Base-by-base conservation (phyloP, 2,888 invertebrate genomes). In the Pegoplata infirma region DNA sequence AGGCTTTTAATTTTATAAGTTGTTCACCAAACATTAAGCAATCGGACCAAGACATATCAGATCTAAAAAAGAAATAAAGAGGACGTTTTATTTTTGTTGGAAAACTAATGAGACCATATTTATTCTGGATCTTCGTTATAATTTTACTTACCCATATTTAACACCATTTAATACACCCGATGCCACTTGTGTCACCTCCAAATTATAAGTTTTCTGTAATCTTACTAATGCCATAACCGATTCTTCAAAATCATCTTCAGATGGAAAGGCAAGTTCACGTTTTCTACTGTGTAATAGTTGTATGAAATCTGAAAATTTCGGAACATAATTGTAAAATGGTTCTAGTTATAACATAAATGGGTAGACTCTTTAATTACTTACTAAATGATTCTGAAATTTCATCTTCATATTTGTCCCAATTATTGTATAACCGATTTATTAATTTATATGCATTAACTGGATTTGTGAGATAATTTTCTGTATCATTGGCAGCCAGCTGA, bases 11-110 rank as follows among this genome's bases (percentile, higher is more conserved):
- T 87, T 96, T 95, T 91, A 98, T 99, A 8, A 97, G 93, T 82
- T 97, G 95, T 76, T 97, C 92, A 7, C 98, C 98, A 53, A 99
- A 91, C 90, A 98, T 97, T 90, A 96, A 98, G 87, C 98, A 98
- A 89, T 99, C 99, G 67, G 95, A 94, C 40, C 97, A 97, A 89
- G 92, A 90, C 91, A 94, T 91, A 79, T 93, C 92, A 0, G 92
- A 90, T 85, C 93, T 92, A 19, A 12, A 63, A 10, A 21, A 14
- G 1, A 23, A 49, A 25, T 17, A n/a, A n/a, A n/a, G n/a, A n/a
- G n/a, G n/a, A n/a, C n/a, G n/a, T n/a, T n/a, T n/a, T n/a, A n/a
- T n/a, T n/a, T n/a, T n/a, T n/a, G n/a, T n/a, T n/a, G n/a, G n/a
- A 12, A 17, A 63, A 14, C 6, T 46, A 16, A 44, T 47, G n/a